Evolutionary conservation across 2,113 vertebrate species (phyloP), one percentile per base, ranked within the genome.

Genomic region (Erythrocercus mccallii): DNA sequence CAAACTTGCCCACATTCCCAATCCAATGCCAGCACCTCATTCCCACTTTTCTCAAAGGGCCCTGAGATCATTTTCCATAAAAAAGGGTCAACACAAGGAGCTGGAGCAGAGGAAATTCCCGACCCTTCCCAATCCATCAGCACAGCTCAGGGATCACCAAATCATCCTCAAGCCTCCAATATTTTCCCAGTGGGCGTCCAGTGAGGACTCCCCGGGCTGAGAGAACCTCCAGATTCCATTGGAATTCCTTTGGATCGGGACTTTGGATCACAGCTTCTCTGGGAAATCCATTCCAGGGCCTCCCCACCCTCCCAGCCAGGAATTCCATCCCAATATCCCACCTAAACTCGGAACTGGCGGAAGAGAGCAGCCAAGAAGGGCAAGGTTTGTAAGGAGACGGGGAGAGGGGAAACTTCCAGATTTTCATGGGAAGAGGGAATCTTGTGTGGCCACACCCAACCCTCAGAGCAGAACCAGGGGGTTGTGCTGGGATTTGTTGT

Each of bases 361-460:
- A 53, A 57, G 74, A 61, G 64, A 89, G 25, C 37, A 38, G 50
- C 70, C 22, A 28, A 7, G 42, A 33, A 30, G 28, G 22, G 31
- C 3, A 2, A 17, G 1, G 6, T 35, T 31, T 20, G 16, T 12
- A 44, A 45, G 2, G 51, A 65, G 51, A 7, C 13, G 2, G 0
- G 3, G 74, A 57, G 56, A 90, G 80, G 77, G 65, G 35, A 38
- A 62, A 3, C 9, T 65, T 44, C 7, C 37, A 14, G 4, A 69
- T 73, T 94, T 35, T 62, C 56, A 19, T 23, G 11, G 66, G 5
- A 42, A 53, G 10, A 56, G 47, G 79, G 30, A 61, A 51, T 74
- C 6, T 48, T 5, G 5, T 30, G 0, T 3, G 0, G 3, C 17
- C n/a, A 7, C 31, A 7, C n/a, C n/a, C 12, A 4, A 5, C 8